Evolutionary conservation across 2,888 invertebrate genomes (phyloP), one percentile per base, ranked within the genome.

Genomic region (Therioaphis trifolii): DNA sequence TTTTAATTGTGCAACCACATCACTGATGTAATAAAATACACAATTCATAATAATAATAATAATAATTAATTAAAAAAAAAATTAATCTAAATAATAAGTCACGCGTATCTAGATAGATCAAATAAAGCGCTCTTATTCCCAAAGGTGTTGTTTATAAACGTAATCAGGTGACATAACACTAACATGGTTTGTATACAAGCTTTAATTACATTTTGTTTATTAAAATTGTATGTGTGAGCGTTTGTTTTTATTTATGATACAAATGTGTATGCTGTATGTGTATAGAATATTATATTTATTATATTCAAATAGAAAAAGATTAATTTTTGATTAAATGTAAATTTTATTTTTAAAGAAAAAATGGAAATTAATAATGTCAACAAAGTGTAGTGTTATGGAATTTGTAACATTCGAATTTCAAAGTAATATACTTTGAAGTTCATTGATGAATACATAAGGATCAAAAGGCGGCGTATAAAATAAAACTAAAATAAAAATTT

Each of bases 91-190:
- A 46, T 46, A 18, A 71, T 71, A 52, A 52, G 71, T 71, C 71
- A 49, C 15, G 35, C 46, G 46, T 27, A 71, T 24, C 69, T 69
- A 69, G 24, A 69, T 46, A 27, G 71, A 71, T 71, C 40, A 71
- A 46, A 71, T 12, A 68, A 71, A 46, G 18, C 18, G 71, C 7
- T 27, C 24, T 71, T 27, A 27, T 46, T 71, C 71, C 71, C 71
- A 71, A 46, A 46, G 46, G 71, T 49, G 71, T 46, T 69, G 69
- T 71, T 71, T 71, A n/a, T 18, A 71, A 71, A 46, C 18, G 71
- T 46, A 49, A 71, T 71, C 71, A 49, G 24, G 71, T 27, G 46
- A 46, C 46, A 71, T 46, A 49, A 71, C 21, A 27, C 27, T 27
- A 49, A 71, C 43, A 52, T 18, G 5, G 1, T 21, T 27, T 40